Conservation (phyloP, 2,888 invertebrate genomes). For the Myopa tessellatipennis region DNA sequence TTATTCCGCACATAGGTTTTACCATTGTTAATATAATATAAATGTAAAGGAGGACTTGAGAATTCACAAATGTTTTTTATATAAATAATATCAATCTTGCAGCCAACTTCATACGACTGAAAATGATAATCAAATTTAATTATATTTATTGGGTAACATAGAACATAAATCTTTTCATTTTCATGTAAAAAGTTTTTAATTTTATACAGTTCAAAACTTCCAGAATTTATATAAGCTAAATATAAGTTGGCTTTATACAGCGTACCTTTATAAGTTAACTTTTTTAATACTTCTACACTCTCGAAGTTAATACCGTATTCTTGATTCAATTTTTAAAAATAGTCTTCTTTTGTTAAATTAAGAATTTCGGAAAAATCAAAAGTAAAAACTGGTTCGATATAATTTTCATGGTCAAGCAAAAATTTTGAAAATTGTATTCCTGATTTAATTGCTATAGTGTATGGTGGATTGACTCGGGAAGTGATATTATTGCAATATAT, state of each 20-base stretch:
- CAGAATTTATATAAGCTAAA: background rate
- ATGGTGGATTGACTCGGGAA: conserved; percentile 37
- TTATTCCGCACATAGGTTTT: conserved; percentile 24
- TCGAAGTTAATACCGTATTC: too few species aligned
- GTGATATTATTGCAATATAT: conserved; percentile 40
- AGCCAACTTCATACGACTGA: conserved; percentile 40
- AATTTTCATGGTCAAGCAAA: too few species aligned
- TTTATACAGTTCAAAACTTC: conserved; percentile 28
- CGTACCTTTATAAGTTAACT: too few species aligned
- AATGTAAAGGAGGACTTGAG: conserved; percentile 9
- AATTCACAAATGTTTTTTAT: conserved; percentile 17
- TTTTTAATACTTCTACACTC: too few species aligned
- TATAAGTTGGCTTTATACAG: conserved; percentile 27
- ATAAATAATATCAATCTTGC: background rate
- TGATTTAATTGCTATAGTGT: conserved; percentile 32
- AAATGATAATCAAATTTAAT: conserved; percentile 38
- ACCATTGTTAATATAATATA: conserved; percentile 17
- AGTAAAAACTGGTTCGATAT: too few species aligned
- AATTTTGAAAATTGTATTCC: background rate
- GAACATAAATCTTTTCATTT: conserved; percentile 18
- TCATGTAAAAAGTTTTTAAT: conserved; percentile 20
- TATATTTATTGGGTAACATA: conserved; percentile 35
- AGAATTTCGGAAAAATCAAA: too few species aligned
- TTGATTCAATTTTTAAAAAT: too few species aligned
- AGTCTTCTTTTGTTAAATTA: too few species aligned